A percentile compares a stretch with the other conserved stretches of the same genome.
These are phyloP conservation scores for Erebia palarica DNA, from an alignment of 2,888 invertebrate species.

Conservation along the genomic window DNA sequence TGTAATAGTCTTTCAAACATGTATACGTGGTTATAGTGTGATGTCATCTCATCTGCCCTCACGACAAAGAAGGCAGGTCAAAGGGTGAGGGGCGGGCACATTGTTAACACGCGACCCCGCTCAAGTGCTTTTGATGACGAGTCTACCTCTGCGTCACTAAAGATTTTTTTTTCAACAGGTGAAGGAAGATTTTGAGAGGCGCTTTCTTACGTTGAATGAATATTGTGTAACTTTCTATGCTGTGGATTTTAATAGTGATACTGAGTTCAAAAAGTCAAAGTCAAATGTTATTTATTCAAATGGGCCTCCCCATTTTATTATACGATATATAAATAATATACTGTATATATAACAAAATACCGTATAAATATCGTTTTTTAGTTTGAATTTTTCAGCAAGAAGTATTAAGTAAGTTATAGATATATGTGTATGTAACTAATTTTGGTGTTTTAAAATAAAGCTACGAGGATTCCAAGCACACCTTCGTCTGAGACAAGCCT, in stretches of 20 bases:
- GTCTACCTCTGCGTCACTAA: slow-evolving; percentile 39
- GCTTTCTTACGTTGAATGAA: slow-evolving; percentile 35
- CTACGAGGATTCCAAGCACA: too few relatives aligned
- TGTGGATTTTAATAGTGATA: not conserved
- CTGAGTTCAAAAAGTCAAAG: too few relatives aligned
- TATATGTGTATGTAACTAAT: too few relatives aligned
- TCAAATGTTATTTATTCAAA: too few relatives aligned
- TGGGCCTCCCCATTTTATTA: too few relatives aligned
- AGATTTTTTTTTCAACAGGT: slow-evolving; percentile 45
- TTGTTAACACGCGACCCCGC: slow-evolving; percentile 77
- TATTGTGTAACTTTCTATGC: slow-evolving; percentile 19
- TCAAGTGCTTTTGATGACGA: slow-evolving; percentile 75
- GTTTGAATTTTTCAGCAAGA: too few relatives aligned
- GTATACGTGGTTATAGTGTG: slow-evolving; percentile 51
- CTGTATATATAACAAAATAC: too few relatives aligned
- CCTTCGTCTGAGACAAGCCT: too few relatives aligned
- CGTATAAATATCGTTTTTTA: too few relatives aligned
- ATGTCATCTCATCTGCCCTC: slow-evolving; percentile 69
- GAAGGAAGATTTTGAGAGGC: slow-evolving; percentile 39
- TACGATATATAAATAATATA: too few relatives aligned
- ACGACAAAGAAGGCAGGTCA: slow-evolving; percentile 77
- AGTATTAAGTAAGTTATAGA: too few relatives aligned
- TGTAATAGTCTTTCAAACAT: slow-evolving; percentile 14
- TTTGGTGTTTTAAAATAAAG: too few relatives aligned
- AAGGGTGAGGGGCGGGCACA: slow-evolving; percentile 71